Conservation (phyloP, 2,113 vertebrate genomes). For the Alosa alosa region DNA sequence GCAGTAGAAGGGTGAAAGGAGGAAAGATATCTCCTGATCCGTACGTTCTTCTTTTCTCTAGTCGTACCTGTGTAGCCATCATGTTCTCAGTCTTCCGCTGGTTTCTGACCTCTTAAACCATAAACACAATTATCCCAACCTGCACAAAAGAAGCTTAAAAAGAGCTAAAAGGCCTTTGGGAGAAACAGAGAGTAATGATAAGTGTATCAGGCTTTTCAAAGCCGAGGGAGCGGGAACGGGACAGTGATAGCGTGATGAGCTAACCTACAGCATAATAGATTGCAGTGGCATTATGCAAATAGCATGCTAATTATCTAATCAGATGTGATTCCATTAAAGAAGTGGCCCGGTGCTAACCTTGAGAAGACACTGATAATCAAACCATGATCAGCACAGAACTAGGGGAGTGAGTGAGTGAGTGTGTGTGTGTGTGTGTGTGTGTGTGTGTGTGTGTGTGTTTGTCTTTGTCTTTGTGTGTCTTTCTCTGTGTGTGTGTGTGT, state of each 20-base stretch:
- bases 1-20: too few relatives aligned
- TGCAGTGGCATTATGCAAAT: constrained; percentile 63
- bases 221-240: constrained; percentile 31
- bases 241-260: constrained; percentile 49
- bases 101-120: not conserved
- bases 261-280: constrained; percentile 60
- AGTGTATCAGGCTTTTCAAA: constrained; percentile 27
- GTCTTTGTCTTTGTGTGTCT: too few relatives aligned
- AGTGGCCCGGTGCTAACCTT: constrained; percentile 60
- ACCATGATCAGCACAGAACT: constrained; percentile 52
- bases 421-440: not conserved
- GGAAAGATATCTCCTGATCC: too few relatives aligned
- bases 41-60: too few relatives aligned
- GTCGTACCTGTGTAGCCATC: not conserved
- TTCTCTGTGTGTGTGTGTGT: not conserved
- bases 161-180: not conserved
- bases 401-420: not conserved
- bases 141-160: not conserved
- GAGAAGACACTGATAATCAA: constrained; percentile 63
- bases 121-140: not conserved
- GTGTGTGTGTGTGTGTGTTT: not conserved
- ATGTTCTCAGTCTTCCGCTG: not conserved
- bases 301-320: constrained; percentile 69
- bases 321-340: constrained; percentile 64
- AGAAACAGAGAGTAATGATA: not conserved